phyloP scores from a whole-genome alignment of 2,888 invertebrate genomes.

The Biston stratarius region DNA sequence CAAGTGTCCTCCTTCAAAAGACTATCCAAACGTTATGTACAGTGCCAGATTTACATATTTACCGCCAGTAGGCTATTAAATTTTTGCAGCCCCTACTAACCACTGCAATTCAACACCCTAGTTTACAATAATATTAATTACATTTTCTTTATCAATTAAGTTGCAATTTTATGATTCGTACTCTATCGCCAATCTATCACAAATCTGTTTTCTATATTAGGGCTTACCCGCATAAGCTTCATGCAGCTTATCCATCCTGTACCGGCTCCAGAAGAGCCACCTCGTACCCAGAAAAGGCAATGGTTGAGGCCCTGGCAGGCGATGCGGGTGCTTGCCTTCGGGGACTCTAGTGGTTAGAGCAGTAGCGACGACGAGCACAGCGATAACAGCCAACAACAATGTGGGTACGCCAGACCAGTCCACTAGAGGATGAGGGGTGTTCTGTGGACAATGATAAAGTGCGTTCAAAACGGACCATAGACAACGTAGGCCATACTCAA shows the following conservation, averaged over 20 bases:
- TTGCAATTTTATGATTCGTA: too few relatives aligned
- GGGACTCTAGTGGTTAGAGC: slow-evolving; percentile 62
- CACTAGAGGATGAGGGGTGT: slow-evolving; percentile 69
- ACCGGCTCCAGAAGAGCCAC: slow-evolving; percentile 91
- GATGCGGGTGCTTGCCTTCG: slow-evolving; percentile 58
- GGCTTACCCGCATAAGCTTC: slow-evolving; percentile 91
- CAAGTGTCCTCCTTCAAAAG: too few relatives aligned
- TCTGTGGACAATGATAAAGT: slow-evolving; percentile 55
- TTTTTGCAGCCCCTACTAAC: too few relatives aligned
- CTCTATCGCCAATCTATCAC: too few relatives aligned
- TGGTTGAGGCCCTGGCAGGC: slow-evolving; percentile 91
- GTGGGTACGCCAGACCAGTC: slow-evolving; percentile 81
- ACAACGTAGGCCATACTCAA: too few relatives aligned
- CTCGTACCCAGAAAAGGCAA: slow-evolving; percentile 92
- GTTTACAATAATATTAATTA: too few relatives aligned
- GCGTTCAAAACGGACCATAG: not conserved
- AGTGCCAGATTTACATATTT: too few relatives aligned
- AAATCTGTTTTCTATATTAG: not conserved
- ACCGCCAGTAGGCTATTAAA: too few relatives aligned
- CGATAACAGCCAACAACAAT: slow-evolving; percentile 65
- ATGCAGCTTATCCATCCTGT: slow-evolving; percentile 91
- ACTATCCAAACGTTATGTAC: too few relatives aligned
- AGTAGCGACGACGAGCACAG: slow-evolving; percentile 65
- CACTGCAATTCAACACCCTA: too few relatives aligned
- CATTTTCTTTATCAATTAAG: too few relatives aligned